A percentile compares a stretch with the other conserved stretches of the same genome.
These are phyloP conservation scores for Anaspis maculata DNA, from an alignment of 2,888 invertebrate species.

Conservation along the genomic window DNA sequence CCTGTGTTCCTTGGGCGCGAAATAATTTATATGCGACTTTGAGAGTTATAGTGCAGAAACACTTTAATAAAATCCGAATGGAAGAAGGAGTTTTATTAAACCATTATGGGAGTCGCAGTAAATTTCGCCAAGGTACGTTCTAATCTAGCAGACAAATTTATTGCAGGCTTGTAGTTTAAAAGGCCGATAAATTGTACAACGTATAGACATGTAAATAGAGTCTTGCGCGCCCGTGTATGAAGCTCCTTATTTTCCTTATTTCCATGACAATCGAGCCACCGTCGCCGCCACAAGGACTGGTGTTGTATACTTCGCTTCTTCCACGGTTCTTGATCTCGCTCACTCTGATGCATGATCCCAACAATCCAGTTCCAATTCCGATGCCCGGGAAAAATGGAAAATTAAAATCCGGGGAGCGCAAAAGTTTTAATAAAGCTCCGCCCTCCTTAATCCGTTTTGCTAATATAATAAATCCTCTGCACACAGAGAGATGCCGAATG, in stretches of 20 bases:
- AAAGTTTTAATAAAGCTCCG: too few relatives aligned
- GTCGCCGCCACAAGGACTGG: too few relatives aligned
- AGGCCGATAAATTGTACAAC: conserved; percentile 26
- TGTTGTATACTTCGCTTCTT: too few relatives aligned
- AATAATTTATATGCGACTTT: conserved; percentile 13
- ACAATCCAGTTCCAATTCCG: too few relatives aligned
- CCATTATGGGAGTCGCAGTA: conserved; percentile 26
- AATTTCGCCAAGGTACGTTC: conserved; percentile 34
- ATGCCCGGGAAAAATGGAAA: too few relatives aligned
- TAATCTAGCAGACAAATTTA: conserved; percentile 36
- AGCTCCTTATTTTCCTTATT: conserved; percentile 20
- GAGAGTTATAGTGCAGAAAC: conserved; percentile 13
- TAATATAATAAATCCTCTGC: too few relatives aligned
- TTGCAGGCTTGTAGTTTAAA: conserved; percentile 30
- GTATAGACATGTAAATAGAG: conserved; percentile 35
- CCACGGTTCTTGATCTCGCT: too few relatives aligned
- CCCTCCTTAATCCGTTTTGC: conserved; percentile 23
- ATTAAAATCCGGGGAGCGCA: too few relatives aligned
- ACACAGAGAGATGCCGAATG: too few relatives aligned
- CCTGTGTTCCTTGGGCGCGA: too few relatives aligned
- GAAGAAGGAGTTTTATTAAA: conserved; percentile 21
- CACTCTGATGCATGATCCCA: too few relatives aligned
- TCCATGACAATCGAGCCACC: conserved; percentile 24
- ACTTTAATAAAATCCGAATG: conserved; percentile 16
- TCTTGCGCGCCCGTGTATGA: conserved; percentile 15